Evolutionary conservation across 2,113 vertebrate genomes (phyloP).

Genomic region (Columba livia): DNA sequence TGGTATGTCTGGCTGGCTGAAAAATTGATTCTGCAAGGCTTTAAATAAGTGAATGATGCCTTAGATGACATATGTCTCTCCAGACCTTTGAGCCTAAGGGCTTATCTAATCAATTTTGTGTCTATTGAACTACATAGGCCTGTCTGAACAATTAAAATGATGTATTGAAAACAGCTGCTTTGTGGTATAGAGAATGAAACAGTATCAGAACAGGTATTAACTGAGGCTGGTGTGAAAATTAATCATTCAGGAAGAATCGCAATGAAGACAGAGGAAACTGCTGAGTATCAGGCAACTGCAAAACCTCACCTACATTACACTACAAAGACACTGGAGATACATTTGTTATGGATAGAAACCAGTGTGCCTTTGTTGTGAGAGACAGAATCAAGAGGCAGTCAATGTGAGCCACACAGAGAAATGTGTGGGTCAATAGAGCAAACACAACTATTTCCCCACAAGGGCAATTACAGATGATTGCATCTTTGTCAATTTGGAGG

Average conservation of each 20-base stretch:
- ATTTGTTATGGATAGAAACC: neutral
- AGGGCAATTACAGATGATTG: neutral
- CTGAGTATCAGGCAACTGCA: neutral
- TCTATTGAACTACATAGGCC: neutral
- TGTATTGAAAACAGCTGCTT: neutral
- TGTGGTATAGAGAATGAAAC: neutral
- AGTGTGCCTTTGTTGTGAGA: neutral
- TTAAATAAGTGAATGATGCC: neutral
- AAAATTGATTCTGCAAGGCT: conserved; percentile 13
- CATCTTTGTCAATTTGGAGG: neutral
- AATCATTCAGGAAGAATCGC: neutral
- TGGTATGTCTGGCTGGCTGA: neutral
- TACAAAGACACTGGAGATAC: neutral
- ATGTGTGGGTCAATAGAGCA: neutral
- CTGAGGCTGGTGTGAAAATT: neutral
- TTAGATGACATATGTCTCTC: neutral
- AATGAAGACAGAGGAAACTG: neutral
- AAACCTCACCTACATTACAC: neutral
- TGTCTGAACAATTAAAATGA: neutral
- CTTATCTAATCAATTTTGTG: conserved; percentile 9
- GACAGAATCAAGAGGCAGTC: neutral
- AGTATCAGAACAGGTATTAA: neutral
- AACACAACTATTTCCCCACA: neutral
- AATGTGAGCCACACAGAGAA: neutral
- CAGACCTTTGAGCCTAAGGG: conserved; percentile 10